Evolutionary conservation across 92 coral and sea anemone species (phyloP).

Genomic region (Phymanthus crucifer): DNA sequence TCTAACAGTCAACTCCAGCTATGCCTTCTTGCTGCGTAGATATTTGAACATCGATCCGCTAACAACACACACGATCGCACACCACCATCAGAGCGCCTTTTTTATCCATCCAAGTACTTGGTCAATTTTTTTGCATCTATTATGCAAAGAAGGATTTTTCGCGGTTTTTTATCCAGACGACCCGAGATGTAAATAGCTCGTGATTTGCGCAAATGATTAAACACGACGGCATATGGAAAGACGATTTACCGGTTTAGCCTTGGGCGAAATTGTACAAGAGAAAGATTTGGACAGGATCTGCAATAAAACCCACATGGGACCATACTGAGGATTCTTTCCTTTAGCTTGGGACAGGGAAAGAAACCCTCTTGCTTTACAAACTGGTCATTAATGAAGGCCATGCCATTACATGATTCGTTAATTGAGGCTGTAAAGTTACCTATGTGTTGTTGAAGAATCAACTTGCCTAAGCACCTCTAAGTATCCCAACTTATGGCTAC

Average conservation of each 20-base stretch:
- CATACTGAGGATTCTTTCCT: background rate
- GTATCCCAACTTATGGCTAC: conserved; percentile 13
- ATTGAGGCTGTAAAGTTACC: background rate
- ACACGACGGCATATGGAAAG: background rate
- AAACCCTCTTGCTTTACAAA: background rate
- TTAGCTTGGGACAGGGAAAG: background rate
- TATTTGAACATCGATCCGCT: conserved; percentile 6
- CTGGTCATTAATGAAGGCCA: background rate
- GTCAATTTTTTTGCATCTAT: background rate
- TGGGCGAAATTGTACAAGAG: background rate
- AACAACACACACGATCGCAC: background rate
- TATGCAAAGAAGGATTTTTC: background rate
- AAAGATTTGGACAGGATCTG: background rate
- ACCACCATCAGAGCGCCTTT: background rate
- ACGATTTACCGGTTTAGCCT: background rate
- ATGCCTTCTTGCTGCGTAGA: conserved; percentile 20
- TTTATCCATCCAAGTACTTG: background rate
- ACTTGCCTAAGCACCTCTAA: conserved; percentile 3
- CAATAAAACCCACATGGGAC: conserved; percentile 9
- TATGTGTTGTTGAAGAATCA: background rate
- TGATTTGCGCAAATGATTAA: background rate
- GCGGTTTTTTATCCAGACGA: background rate
- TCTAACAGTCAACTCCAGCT: conserved; percentile 3
- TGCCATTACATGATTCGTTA: background rate
- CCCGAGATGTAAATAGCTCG: background rate